These are phyloP conservation scores for Heliconius aoede DNA, from an alignment of 2,888 invertebrate genomes.

Conservation along the genomic window DNA sequence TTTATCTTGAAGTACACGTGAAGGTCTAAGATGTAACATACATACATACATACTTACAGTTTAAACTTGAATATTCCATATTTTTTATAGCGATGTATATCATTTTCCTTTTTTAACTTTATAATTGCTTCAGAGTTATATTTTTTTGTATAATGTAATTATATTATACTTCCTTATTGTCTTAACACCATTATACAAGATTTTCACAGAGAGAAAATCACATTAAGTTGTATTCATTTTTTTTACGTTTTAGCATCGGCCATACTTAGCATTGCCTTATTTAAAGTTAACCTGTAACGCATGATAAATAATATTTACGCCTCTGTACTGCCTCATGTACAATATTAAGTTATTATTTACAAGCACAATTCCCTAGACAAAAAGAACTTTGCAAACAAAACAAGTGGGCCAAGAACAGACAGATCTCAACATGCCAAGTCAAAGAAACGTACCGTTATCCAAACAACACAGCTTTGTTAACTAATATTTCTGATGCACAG, in stretches of 20 bases:
- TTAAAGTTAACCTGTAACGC: no score
- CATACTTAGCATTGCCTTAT: background rate
- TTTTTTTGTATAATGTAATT: background rate
- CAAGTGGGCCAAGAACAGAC: slow-evolving; percentile 7
- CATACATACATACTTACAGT: background rate
- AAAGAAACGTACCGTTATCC: slow-evolving; percentile 2
- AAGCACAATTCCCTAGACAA: background rate
- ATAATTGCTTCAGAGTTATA: background rate
- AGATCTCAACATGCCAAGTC: slow-evolving; percentile 3
- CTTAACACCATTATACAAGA: slow-evolving; percentile 1
- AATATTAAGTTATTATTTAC: background rate
- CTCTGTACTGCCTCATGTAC: no score
- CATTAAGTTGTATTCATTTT: background rate
- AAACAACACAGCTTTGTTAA: background rate
- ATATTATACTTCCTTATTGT: background rate
- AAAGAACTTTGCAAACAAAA: background rate
- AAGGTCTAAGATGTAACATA: background rate
- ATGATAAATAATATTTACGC: no score
- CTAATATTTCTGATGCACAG: slow-evolving; percentile 3
- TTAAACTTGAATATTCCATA: background rate
- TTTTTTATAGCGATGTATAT: background rate
- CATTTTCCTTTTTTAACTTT: background rate
- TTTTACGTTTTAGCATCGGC: background rate
- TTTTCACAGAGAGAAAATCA: background rate
- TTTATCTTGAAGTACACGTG: slow-evolving; percentile 10